A percentile compares a stretch with the other conserved stretches of the same genome.
Conservation (phyloP, 1,140 invertebrate species). For the Papilio polytes region DNA sequence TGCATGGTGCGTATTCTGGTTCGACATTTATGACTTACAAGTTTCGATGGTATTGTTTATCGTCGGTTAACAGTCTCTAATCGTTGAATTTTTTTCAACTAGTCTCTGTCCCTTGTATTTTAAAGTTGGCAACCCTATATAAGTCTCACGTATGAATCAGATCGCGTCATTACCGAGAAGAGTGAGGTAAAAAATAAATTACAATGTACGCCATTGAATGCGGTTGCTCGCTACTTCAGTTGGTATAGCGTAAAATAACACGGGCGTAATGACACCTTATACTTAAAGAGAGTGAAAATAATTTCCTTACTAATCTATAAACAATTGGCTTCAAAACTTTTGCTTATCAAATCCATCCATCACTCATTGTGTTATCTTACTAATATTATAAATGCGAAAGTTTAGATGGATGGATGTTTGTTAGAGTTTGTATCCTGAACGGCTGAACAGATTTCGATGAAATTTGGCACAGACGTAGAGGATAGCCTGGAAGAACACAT, state of each 20-base stretch:
- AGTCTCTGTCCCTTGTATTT: background rate
- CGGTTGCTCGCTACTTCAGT: slow-evolving; percentile 23
- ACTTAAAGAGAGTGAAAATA: background rate
- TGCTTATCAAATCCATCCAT: too few species aligned
- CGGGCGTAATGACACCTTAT: background rate
- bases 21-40: background rate
- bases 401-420: too few species aligned
- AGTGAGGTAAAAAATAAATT: slow-evolving; percentile 23
- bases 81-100: too few species aligned
- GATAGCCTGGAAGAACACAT: too few species aligned
- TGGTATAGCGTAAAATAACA: slow-evolving; percentile 17
- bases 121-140: background rate
- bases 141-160: too few species aligned
- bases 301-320: background rate
- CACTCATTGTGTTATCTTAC: too few species aligned
- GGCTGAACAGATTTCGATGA: too few species aligned
- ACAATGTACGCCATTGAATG: slow-evolving; percentile 14
- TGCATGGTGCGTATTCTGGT: background rate
- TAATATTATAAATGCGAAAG: too few species aligned
- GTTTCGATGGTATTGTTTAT: background rate
- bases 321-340: too few species aligned
- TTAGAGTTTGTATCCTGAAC: too few species aligned
- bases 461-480: too few species aligned
- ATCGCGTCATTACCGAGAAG: slow-evolving; percentile 16
- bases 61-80: background rate